Base-by-base conservation (phyloP, 2,113 vertebrate genomes). In the Trichomycterus rosablanca region DNA sequence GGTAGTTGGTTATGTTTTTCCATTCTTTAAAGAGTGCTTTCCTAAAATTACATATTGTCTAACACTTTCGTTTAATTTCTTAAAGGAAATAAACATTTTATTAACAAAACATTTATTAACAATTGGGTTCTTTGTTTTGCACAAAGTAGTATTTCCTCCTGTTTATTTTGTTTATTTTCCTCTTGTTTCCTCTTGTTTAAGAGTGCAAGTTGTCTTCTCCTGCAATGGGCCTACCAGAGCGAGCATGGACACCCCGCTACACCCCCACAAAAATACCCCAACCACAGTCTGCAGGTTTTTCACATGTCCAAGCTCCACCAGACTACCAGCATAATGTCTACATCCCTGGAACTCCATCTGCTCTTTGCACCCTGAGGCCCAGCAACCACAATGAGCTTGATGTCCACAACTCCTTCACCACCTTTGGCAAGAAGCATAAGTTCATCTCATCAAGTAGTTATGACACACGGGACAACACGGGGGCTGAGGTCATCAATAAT, bases 281-380 rank as follows among this genome's bases (percentile, higher is more conserved):
- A 68, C 83, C 84, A 71, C 83, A 81, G 0, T 54, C 70, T 4
- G 44, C 67, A 0, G 56, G 56, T 1, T 77, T 74, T 26, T 63
- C 72, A 1, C 60, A 82, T 44, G 84, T 80, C 0, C 86, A 88
- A n/a, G 80, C 88, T 11, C 84, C 89, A 1, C 84, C 88, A 2
- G 92, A 94, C 83, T 94, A 94, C 76, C 92, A 94, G 69, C 92
- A 93, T 80, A 94, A 94, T 0, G 88, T 94, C 28, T 92, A 93
- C 76, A 94, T 93, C 68, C 92, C 92, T 0, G 92, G 92, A 56
- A 95, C 92, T 1, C 90, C 91, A 0, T 89, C 87, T 0, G 81
- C 82, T 16, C 83, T 89, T 58, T 87, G 88, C 64, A 88, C 89
- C 48, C 80, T 88, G 74, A 87, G 91, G 66, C 89, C 92, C 0